Evolutionary conservation across 2,113 vertebrate species (phyloP), one percentile per base, ranked within the genome.

Genomic region (Takifugu flavidus): DNA sequence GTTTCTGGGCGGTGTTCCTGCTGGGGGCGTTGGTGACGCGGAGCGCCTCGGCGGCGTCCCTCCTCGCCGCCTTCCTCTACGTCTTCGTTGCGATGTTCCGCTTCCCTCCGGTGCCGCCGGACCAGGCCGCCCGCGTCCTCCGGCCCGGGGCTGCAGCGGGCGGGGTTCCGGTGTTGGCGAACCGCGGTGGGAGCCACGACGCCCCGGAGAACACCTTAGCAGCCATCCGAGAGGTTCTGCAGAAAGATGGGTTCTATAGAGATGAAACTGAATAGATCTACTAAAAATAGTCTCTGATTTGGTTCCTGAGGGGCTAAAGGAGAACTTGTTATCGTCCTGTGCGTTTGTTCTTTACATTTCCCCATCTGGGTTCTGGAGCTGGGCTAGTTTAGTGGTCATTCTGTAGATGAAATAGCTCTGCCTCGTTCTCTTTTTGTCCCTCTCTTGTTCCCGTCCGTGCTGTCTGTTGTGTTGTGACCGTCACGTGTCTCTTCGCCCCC

Each of bases 161-260:
- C 45, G 65, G 78, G 55, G 74, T 91, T 4, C 80, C 90, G 6
- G 89, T 87, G 70, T 90, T 98, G 75, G 95, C 94, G 53, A 94
- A 94, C 75, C 92, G 95, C 46, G 95, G 91, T 14, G 95, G 92
- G 1, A 85, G 91, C 4, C 91, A 96, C 84, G 95, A 97, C 62
- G 95, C 94, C 1, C 95, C 95, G 13, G 96, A 97, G 89, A 97
- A 97, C 90, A 96, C 96, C 4, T 70, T 96, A 70, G 93, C 89
- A 0, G 94, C 96, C 52, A 94, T 96, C 77, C 82, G 93, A 72
- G 90, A 93, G 92, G 95, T 96, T 53, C 28, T 31, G 2, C 15
- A 13, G 43, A 8, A 14, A 47, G 46, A 47, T 47, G 53, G 2
- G 15, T 25, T 44, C 20, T 27, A n/a, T 28, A 20, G 4, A 1